Base-by-base conservation (phyloP, 2,888 invertebrate genomes). In the Polylopha cassiicola region DNA sequence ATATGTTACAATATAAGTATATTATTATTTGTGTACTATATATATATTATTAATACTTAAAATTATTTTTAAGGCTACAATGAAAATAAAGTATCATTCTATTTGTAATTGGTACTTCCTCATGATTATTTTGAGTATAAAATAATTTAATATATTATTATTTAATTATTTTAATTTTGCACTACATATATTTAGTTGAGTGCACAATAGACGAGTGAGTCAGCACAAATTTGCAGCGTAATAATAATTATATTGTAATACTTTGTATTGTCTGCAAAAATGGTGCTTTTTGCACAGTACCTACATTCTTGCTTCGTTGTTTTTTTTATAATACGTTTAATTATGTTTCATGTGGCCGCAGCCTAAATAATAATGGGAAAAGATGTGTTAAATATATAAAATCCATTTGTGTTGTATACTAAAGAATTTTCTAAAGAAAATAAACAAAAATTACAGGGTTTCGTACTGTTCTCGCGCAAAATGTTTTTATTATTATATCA, bases 361-460 rank as follows among this genome's bases (percentile, higher is more conserved):
- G n/a, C n/a, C n/a, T n/a, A n/a, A n/a, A n/a, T n/a, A n/a, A n/a
- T n/a, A n/a, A n/a, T n/a, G n/a, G n/a, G n/a, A n/a, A n/a, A n/a
- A n/a, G n/a, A n/a, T n/a, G n/a, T n/a, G n/a, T n/a, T n/a, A n/a
- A n/a, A n/a, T n/a, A n/a, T n/a, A n/a, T n/a, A n/a, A n/a, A n/a
- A n/a, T n/a, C n/a, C n/a, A n/a, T n/a, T n/a, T n/a, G n/a, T n/a
- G n/a, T n/a, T n/a, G n/a, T n/a, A n/a, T n/a, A n/a, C n/a, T n/a
- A n/a, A n/a, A n/a, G n/a, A n/a, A n/a, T n/a, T n/a, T n/a, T n/a
- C n/a, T n/a, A n/a, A n/a, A n/a, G n/a, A n/a, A n/a, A n/a, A n/a
- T n/a, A n/a, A n/a, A n/a, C n/a, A n/a, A n/a, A n/a, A 42, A 46
- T 51, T 61, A 68, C 72, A 72, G 70, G 73, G 71, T 66, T 68